These are phyloP conservation scores for Melanchra persicariae DNA, from an alignment of 2,888 invertebrate species.

Conservation along the genomic window DNA sequence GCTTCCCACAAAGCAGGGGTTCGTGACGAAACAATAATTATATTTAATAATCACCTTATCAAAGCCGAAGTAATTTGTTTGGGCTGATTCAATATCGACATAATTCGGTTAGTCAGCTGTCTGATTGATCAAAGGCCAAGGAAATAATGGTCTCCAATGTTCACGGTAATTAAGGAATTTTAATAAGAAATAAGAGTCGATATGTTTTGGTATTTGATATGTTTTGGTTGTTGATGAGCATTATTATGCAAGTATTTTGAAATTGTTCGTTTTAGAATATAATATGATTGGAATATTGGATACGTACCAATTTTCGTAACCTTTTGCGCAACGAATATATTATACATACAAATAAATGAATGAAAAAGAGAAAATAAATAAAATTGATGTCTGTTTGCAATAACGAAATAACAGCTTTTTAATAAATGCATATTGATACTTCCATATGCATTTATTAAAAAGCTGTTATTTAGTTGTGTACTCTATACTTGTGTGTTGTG, in stretches of 20 bases:
- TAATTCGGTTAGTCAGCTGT: constrained; percentile 82
- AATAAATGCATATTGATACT: too few relatives aligned
- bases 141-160: constrained; percentile 66
- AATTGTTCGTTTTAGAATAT: too few relatives aligned
- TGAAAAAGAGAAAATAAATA: too few relatives aligned
- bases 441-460: too few relatives aligned
- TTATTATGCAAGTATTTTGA: not conserved
- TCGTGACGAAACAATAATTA: constrained; percentile 88
- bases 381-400: too few relatives aligned
- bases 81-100: constrained; percentile 81
- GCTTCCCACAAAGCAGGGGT: constrained; percentile 71
- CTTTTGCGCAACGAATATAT: too few relatives aligned
- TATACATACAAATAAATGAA: too few relatives aligned
- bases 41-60: constrained; percentile 85
- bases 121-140: constrained; percentile 79
- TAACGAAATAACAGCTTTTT: too few relatives aligned
- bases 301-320: too few relatives aligned
- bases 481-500: too few relatives aligned
- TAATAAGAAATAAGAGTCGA: constrained; percentile 73
- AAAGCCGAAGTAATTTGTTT: constrained; percentile 81
- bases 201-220: constrained; percentile 42
- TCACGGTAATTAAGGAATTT: constrained; percentile 76
- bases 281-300: too few relatives aligned
- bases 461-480: too few relatives aligned
- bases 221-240: constrained; percentile 22